Conservation (phyloP, 2,888 invertebrate species). For the Bimastos eiseni region DNA sequence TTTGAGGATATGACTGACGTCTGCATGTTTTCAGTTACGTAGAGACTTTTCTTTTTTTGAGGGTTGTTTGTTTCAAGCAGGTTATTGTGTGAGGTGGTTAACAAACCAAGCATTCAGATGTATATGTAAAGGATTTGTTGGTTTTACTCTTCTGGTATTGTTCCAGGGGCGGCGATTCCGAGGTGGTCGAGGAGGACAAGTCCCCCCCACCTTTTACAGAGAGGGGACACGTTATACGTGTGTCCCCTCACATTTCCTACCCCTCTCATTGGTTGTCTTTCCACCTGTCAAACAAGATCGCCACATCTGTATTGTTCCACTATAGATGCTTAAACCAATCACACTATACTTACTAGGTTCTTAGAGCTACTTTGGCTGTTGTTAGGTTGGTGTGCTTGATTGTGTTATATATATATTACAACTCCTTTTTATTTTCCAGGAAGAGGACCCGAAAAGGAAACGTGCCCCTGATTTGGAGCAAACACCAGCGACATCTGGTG, state of each 20-base stretch:
- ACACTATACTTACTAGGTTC: background rate
- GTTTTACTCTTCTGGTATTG: background rate
- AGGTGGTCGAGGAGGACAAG: too few species aligned
- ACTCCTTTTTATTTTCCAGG: conserved; percentile 33
- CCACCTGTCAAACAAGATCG: too few species aligned
- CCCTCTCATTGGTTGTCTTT: too few species aligned
- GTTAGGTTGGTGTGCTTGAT: background rate
- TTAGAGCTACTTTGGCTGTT: background rate
- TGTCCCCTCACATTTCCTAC: too few species aligned
- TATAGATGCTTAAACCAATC: background rate
- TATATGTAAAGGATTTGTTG: background rate
- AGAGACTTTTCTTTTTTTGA: too few species aligned
- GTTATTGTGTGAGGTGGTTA: background rate
- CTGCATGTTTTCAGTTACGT: background rate
- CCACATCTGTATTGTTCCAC: background rate
- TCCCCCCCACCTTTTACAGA: too few species aligned
- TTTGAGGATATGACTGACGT: background rate
- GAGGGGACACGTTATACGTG: too few species aligned
- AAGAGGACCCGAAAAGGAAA: conserved; percentile 40
- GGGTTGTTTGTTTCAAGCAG: background rate
- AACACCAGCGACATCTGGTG: conserved; percentile 16
- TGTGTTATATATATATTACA: background rate
- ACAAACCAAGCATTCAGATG: background rate
- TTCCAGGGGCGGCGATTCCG: too few species aligned
- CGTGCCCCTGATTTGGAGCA: conserved; percentile 13